Evolutionary conservation across 2,113 vertebrate species (phyloP).

Genomic region (Scomber scombrus): DNA sequence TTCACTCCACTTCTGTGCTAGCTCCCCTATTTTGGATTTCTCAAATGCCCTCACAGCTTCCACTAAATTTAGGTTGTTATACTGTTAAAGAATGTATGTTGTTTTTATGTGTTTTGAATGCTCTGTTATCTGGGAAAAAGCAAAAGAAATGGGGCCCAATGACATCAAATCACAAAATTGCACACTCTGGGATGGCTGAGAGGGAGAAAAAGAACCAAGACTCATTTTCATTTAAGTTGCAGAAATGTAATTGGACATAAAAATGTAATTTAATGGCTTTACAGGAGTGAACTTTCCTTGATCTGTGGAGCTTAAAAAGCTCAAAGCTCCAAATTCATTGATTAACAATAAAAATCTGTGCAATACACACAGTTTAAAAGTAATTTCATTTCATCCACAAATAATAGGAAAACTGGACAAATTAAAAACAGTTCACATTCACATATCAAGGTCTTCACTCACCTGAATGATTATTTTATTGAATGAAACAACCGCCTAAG

Average conservation of each 20-base stretch:
- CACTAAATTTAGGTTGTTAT: not conserved
- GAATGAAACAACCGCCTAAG: slow-evolving; percentile 16
- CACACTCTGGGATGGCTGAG: not conserved
- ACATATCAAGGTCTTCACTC: slow-evolving; percentile 19
- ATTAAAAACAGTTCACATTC: not conserved
- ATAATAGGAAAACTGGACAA: not conserved
- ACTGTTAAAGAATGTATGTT: not conserved
- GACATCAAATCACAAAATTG: not conserved
- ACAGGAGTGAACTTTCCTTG: slow-evolving; percentile 3
- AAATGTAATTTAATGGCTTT: slow-evolving; percentile 7
- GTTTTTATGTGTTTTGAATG: not conserved
- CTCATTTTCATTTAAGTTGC: slow-evolving; percentile 7
- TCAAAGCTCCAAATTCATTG: not conserved
- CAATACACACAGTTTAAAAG: not conserved
- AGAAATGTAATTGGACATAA: not conserved
- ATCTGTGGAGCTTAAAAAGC: not conserved
- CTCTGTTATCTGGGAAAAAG: not conserved
- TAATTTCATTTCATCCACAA: not conserved
- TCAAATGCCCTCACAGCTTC: not conserved
- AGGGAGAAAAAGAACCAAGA: not conserved
- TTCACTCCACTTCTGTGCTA: not conserved
- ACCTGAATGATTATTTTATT: slow-evolving; percentile 20
- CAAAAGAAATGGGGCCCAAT: not conserved
- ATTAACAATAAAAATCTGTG: not conserved
- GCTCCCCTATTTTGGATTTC: not conserved